A percentile compares a stretch with the other conserved stretches of the same genome.
phyloP scores from a whole-genome alignment of 2,797 vertebrate species.

The Tragelaphus oryx region DNA sequence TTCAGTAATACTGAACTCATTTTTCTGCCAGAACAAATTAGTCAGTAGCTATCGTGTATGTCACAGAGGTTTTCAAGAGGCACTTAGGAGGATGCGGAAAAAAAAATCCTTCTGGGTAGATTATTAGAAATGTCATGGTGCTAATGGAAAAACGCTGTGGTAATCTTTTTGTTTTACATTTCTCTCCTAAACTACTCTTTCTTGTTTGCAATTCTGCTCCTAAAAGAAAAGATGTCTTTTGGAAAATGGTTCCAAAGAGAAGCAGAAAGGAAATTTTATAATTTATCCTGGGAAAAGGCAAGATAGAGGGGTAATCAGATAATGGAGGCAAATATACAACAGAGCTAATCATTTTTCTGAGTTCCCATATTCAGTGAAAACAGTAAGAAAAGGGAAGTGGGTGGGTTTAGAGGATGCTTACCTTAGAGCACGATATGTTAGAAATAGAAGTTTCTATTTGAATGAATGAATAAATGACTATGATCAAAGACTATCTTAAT shows the following conservation, averaged over 20 bases:
- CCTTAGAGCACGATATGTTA: not conserved
- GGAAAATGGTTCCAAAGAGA: slow-evolving; percentile 30
- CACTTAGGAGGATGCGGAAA: slow-evolving; percentile 53
- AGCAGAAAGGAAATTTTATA: not conserved
- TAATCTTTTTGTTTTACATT: slow-evolving; percentile 1
- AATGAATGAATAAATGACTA: not conserved
- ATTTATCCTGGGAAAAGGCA: not conserved
- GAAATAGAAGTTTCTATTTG: not conserved
- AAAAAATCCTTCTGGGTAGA: slow-evolving; percentile 34
- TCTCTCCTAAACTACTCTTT: not conserved
- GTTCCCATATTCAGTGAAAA: not conserved
- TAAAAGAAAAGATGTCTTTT: not conserved
- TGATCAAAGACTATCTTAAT: not conserved
- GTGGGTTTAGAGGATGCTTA: not conserved
- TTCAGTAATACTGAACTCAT: slow-evolving; percentile 64
- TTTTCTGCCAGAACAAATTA: slow-evolving; percentile 73
- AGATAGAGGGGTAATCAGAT: not conserved
- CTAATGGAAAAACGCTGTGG: slow-evolving; percentile 37
- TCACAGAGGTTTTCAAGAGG: slow-evolving; percentile 64
- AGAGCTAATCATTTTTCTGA: not conserved
- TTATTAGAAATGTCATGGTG: slow-evolving; percentile 57
- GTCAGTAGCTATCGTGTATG: slow-evolving; percentile 25
- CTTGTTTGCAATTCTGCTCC: not conserved
- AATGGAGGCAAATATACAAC: not conserved
- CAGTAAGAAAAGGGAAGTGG: not conserved